Evolutionary conservation across 2,113 vertebrate genomes (phyloP).

Genomic region (Rhea pennata): DNA sequence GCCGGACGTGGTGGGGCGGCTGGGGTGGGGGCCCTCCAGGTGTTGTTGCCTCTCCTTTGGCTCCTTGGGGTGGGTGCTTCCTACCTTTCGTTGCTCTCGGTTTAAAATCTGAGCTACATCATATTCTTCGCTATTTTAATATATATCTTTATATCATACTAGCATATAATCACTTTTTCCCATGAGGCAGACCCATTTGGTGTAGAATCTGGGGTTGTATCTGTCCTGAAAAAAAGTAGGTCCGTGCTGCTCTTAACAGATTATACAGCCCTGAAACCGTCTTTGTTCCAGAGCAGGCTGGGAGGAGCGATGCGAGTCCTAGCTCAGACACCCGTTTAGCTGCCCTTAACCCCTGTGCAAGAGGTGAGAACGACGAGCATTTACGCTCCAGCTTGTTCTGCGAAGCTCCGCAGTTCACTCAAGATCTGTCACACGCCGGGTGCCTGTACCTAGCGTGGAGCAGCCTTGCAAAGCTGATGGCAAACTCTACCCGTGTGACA

Average conservation of each 20-base stretch:
- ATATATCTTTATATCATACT: background rate
- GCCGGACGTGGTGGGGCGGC: too few relatives aligned
- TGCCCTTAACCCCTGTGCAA: fast-evolving
- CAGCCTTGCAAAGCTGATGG: background rate
- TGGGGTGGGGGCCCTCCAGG: background rate
- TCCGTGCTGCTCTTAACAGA: too few relatives aligned
- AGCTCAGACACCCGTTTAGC: background rate
- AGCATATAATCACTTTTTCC: background rate
- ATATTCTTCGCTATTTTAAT: background rate
- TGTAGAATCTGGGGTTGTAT: background rate
- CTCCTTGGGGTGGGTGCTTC: background rate
- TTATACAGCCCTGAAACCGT: background rate
- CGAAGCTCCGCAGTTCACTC: background rate
- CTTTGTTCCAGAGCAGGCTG: fast-evolving
- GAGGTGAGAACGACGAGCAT: background rate
- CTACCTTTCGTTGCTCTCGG: fast-evolving
- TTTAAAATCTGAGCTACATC: background rate
- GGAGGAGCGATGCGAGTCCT: background rate
- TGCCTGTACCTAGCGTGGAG: fast-evolving
- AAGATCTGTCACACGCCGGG: fast-evolving
- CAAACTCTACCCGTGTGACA: background rate
- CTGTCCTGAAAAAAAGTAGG: background rate
- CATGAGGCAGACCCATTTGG: background rate
- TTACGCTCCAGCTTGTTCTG: fast-evolving
- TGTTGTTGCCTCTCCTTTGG: background rate